Evolutionary conservation across 2,888 invertebrate species (phyloP), one percentile per base, ranked within the genome.

Genomic region (Criorhina ranunculi): DNA sequence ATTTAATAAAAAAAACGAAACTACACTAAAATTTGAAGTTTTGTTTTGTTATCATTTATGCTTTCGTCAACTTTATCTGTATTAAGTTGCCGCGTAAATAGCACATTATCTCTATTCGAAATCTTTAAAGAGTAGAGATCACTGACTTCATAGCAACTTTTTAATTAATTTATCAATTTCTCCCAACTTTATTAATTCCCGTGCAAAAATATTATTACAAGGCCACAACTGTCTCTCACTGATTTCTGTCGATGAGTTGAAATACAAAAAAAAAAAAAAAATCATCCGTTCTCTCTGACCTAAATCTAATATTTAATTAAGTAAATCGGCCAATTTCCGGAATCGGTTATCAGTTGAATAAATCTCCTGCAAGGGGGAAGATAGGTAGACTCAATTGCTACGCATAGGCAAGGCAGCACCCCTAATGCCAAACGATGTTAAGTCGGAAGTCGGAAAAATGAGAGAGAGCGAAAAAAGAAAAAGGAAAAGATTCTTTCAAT

Each of bases 291-390:
- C 12, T n/a, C 24, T 62, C 35, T 46, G 67, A 77, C 67, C 67
- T 60, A 77, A 77, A 77, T 77, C 77, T 53, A 44, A 77, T 60
- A 77, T 77, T 77, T 77, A 69, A 77, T 77, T 77, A 77, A 77
- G 53, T 77, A 44, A 77, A 69, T 69, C 60, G 77, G 35, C 51
- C 77, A 77, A 77, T 77, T 77, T 69, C 77, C 77, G 67, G 67
- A 77, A 35, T 44, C 49, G 53, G 59, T 53, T 77, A 77, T 77
- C 77, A 69, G 37, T 51, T 35, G 67, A 69, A 60, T 37, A 19
- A 53, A 77, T 77, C 77, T 77, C 35, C 49, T 51, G 40, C 24
- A 24, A 17, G 40, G 57, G 57, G 31, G 40, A 12, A 24, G 59
- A 49, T 59, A 77, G 51, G 67, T 64, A 35, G 37, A 35, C 57